phyloP scores from a whole-genome alignment of 2,113 vertebrate species.

The Choloepus hoffmanni region DNA sequence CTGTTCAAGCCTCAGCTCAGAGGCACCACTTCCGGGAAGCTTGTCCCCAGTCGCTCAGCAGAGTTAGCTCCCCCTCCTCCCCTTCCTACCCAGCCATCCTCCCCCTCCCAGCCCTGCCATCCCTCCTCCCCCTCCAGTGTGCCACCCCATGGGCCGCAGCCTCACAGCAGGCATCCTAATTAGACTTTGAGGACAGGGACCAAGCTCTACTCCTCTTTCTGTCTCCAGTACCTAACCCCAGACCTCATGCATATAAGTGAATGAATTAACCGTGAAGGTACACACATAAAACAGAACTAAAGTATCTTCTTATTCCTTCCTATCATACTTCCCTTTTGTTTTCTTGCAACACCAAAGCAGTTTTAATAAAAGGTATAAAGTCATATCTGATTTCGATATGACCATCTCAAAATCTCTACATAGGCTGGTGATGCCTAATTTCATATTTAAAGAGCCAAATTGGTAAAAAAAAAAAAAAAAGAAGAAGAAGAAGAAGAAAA shows the following conservation, averaged over 20 bases:
- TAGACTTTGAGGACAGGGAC: not conserved
- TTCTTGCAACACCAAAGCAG: not conserved
- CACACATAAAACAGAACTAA: not conserved
- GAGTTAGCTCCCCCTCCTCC: not conserved
- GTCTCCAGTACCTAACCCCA: not conserved
- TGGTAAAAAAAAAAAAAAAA: constrained; percentile 43
- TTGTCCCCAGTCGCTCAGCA: not conserved
- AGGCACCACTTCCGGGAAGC: not conserved
- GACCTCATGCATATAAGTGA: not conserved
- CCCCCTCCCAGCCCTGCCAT: not conserved
- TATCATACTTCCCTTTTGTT: not conserved
- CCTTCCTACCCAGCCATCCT: too few relatives aligned
- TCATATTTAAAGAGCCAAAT: constrained; percentile 11
- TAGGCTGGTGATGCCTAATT: not conserved
- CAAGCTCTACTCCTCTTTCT: not conserved
- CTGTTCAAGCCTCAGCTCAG: not conserved
- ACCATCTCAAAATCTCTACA: not conserved
- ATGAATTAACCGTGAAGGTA: not conserved
- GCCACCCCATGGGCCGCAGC: not conserved
- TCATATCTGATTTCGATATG: not conserved
- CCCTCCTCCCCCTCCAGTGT: too few relatives aligned
- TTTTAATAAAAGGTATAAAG: not conserved
- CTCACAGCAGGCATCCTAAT: not conserved
- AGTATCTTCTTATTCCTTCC: not conserved
- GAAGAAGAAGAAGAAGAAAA: too few relatives aligned